These are phyloP conservation scores for Plebejus argus DNA, from an alignment of 2,888 invertebrate genomes.

Conservation along the genomic window DNA sequence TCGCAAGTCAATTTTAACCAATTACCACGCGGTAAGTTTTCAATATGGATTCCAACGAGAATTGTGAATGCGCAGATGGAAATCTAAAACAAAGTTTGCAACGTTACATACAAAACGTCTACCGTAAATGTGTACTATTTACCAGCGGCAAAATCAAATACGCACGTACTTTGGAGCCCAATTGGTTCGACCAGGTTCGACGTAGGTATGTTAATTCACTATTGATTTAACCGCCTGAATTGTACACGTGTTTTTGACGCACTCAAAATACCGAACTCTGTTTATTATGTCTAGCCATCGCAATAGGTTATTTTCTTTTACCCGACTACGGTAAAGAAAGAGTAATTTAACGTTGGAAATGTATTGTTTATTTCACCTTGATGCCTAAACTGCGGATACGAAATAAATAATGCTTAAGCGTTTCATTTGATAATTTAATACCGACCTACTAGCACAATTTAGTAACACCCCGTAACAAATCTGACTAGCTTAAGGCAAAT, in stretches of 20 bases:
- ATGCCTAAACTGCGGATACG: too few relatives aligned
- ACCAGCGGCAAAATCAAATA: conserved; percentile 28
- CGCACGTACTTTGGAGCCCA: conserved; percentile 28
- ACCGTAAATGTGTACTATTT: conserved; percentile 21
- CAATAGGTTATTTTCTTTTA: neutral
- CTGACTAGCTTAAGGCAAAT: neutral
- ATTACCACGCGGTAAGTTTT: neutral
- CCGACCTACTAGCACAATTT: too few relatives aligned
- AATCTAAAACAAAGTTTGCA: conserved; percentile 3
- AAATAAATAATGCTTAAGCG: too few relatives aligned
- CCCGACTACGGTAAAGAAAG: too few relatives aligned
- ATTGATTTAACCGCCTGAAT: conserved; percentile 29
- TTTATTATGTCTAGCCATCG: neutral
- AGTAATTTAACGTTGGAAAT: too few relatives aligned
- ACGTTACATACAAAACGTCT: neutral
- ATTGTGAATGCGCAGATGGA: neutral
- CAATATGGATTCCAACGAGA: neutral
- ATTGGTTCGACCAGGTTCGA: conserved; percentile 9
- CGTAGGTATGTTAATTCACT: conserved; percentile 23
- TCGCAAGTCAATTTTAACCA: neutral
- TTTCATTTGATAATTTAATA: too few relatives aligned
- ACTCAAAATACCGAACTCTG: neutral
- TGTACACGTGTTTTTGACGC: conserved; percentile 29
- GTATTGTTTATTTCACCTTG: too few relatives aligned
- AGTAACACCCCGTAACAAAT: too few relatives aligned